Percentiles rank a stretch among this genome's conserved stretches.
These are phyloP conservation scores for Pollenia labialis DNA, from an alignment of 2,888 invertebrate genomes.

Conservation along the genomic window DNA sequence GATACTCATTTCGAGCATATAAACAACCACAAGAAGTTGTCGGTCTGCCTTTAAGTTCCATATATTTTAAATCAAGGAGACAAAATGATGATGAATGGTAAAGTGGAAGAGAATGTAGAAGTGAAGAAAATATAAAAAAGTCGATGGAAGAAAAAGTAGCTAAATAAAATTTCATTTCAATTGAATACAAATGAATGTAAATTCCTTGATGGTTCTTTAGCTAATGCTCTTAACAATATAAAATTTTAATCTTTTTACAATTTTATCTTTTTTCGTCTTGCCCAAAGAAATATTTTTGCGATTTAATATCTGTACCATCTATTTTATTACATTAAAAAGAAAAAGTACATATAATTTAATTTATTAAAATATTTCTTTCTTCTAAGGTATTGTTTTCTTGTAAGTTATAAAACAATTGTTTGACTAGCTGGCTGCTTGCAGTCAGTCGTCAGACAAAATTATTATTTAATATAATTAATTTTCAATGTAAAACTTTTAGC, in stretches of 20 bases:
- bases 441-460: constrained; percentile 13
- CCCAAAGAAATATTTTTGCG: constrained; percentile 44
- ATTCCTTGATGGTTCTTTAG: constrained; percentile 73
- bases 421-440: constrained; percentile 4
- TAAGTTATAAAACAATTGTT: constrained; percentile 21
- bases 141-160: constrained; percentile 39
- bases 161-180: constrained; percentile 74
- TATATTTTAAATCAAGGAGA: too few species aligned
- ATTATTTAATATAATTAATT: constrained; percentile 66
- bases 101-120: too few species aligned
- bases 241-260: not conserved
- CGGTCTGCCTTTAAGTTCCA: too few species aligned
- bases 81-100: too few species aligned
- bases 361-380: constrained; percentile 41
- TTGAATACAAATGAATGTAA: constrained; percentile 76
- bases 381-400: constrained; percentile 15
- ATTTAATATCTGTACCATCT: constrained; percentile 31
- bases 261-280: constrained; percentile 27
- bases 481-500: constrained; percentile 20
- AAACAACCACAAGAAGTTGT: too few species aligned
- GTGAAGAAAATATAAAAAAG: too few species aligned
- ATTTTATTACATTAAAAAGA: constrained; percentile 37
- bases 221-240: constrained; percentile 52
- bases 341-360: constrained; percentile 25
- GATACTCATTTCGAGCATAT: too few species aligned